Percentiles rank a stretch among this genome's conserved stretches.
Conservation (phyloP, 2,797 vertebrate species). For the Pteronotus mesoamericanus region DNA sequence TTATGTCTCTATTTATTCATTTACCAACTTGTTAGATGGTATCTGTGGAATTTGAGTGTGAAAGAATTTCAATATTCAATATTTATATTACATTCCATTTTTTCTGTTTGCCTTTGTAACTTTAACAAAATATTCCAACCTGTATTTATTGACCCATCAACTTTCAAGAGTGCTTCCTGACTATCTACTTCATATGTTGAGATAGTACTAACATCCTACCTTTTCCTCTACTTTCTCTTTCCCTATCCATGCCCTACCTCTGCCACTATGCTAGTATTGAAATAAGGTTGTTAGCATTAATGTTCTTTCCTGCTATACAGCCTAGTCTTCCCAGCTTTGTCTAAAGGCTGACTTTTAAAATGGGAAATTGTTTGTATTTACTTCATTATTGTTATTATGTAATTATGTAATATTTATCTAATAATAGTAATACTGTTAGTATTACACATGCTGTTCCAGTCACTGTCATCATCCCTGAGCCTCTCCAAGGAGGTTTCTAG, state of each 20-base stretch:
- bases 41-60: not conserved
- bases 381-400: not conserved
- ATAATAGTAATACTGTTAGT: not conserved
- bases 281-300: not conserved
- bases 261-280: not conserved
- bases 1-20: not conserved
- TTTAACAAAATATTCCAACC: constrained; percentile 16
- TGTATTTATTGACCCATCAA: not conserved
- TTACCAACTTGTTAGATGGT: not conserved
- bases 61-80: not conserved
- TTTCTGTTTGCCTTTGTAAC: not conserved
- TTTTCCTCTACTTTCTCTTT: not conserved
- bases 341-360: not conserved
- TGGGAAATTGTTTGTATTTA: not conserved
- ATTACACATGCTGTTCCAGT: not conserved
- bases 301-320: not conserved
- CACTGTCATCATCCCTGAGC: not conserved
- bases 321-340: not conserved
- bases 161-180: not conserved
- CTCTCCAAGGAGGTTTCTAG: not conserved
- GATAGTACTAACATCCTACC: not conserved
- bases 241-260: not conserved
- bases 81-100: not conserved
- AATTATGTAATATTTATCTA: not conserved
- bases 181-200: not conserved